Evolutionary conservation across 2,797 vertebrate genomes (phyloP), one percentile per base, ranked within the genome.

Genomic region (Amblyopsis hoosieri): DNA sequence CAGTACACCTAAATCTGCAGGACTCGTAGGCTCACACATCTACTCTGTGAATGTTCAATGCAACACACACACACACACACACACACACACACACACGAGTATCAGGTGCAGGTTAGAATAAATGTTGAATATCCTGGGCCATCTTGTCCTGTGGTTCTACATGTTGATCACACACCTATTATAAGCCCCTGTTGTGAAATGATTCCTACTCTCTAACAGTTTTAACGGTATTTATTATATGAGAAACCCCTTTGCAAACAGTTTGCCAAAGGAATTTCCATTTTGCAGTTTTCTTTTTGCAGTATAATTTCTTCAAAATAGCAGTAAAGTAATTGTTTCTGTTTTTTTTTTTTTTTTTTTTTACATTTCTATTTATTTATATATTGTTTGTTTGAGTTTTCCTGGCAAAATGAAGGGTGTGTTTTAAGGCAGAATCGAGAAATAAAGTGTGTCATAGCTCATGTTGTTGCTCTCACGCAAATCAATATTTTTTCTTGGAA

Each of bases 231-330:
- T 2, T 47, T n/a, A 49, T 9, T 42, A 42, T 7, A 7, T 9
- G 9, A 42, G 37, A 42, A 7, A 42, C 37, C 7, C 37, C 1
- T 42, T 42, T 9, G 37, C 9, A 6, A 37, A 37, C 37, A 37
- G 85, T 90, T 29, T 86, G 42, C 78, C 79, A 77, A 66, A 78
- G 83, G 49, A 85, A 84, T 82, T 52, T 69, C 64, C 62, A 78
- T 77, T 69, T 37, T 19, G 53, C 60, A 64, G 14, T 69, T 60
- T 74, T 72, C 69, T 54, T 73, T 12, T 47, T 67, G 62, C 37
- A 42, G 37, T 42, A 42, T 29, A 29, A 29, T 79, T 53, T 53
- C 23, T 52, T 8, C 67, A 57, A 57, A 51, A 45, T 13, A 2
- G 15, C 13, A 19, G 15, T 0, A 0, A 23, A 23, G 23, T 29